Evolutionary conservation across 1,140 invertebrate species (phyloP).

Genomic region (Antheraea pernyi): DNA sequence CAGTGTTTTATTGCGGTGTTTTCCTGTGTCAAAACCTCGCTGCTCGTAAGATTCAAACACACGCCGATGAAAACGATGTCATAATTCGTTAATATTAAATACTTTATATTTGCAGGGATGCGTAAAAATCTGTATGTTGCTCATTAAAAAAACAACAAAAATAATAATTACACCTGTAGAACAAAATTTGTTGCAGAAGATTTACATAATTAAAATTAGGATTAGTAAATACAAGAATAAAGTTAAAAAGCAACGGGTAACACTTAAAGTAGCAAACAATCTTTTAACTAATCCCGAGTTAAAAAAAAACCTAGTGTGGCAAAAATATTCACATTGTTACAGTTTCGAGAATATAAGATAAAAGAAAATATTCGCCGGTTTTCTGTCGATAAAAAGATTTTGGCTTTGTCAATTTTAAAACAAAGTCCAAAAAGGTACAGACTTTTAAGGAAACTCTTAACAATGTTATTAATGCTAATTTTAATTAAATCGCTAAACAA

Average conservation of each 20-base stretch:
- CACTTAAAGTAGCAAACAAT: background rate
- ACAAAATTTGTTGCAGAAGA: background rate
- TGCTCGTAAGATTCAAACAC: too few relatives aligned
- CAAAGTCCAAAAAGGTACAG: too few relatives aligned
- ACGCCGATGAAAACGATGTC: too few relatives aligned
- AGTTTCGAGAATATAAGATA: background rate
- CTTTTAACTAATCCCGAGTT: background rate
- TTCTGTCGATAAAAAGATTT: conserved; percentile 6
- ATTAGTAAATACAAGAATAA: background rate
- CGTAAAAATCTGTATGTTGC: too few relatives aligned
- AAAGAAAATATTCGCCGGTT: background rate
- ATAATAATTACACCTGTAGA: background rate
- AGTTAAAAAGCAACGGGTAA: background rate
- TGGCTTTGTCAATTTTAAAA: background rate
- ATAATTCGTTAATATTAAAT: too few relatives aligned
- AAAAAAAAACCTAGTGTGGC: background rate
- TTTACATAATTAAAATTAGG: background rate
- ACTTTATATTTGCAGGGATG: too few relatives aligned
- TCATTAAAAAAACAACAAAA: background rate
- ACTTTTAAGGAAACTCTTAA: background rate
- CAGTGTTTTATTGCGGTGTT: too few relatives aligned
- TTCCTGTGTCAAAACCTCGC: too few relatives aligned
- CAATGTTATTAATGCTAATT: background rate
- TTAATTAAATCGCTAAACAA: background rate
- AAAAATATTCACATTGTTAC: background rate